phyloP scores from a whole-genome alignment of 2,113 vertebrate species.

The Enhydra lutris region DNA sequence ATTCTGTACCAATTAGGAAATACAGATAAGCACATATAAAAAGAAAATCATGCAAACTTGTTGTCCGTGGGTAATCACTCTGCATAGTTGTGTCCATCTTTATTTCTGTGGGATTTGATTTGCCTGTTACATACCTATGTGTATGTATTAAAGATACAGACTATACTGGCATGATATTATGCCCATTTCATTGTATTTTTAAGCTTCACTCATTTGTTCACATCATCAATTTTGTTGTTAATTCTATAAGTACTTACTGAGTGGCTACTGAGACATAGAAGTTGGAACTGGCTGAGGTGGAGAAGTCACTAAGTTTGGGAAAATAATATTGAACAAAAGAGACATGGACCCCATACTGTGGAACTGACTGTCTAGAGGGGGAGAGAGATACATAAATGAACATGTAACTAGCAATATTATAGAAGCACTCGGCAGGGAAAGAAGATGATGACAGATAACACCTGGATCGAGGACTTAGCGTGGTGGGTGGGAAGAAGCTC shows the following conservation, averaged over 20 bases:
- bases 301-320: neutral
- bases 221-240: neutral
- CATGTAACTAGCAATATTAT: neutral
- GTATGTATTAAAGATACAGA: neutral
- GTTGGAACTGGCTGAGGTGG: neutral
- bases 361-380: neutral
- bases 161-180: neutral
- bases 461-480: neutral
- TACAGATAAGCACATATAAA: neutral
- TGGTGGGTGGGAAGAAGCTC: neutral
- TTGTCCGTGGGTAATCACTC: neutral
- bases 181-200: neutral
- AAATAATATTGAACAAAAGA: neutral
- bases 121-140: neutral
- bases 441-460: neutral
- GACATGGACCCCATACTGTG: neutral
- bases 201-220: neutral
- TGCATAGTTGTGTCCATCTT: accelerated
- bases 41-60: neutral
- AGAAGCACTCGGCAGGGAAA: neutral
- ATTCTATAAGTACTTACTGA: neutral
- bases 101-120: neutral
- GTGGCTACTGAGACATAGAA: neutral
- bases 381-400: neutral
- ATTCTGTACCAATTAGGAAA: neutral